phyloP scores from a whole-genome alignment of 2,797 vertebrate genomes.

The Melanogrammus aeglefinus region DNA sequence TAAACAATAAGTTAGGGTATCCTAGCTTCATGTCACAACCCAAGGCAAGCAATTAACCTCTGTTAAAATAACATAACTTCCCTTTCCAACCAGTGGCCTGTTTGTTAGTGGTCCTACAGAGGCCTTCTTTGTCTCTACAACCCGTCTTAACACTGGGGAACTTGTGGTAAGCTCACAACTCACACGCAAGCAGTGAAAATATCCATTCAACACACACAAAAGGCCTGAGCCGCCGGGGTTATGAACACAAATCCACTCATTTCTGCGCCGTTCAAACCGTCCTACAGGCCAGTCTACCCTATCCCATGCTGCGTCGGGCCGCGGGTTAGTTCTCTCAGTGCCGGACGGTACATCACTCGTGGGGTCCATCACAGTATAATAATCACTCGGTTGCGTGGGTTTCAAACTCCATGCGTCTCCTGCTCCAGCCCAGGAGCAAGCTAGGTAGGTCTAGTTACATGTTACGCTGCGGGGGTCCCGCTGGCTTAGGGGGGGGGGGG shows the following conservation, averaged over 20 bases:
- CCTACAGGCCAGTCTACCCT: slow-evolving; percentile 9
- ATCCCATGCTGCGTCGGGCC: slow-evolving; percentile 45
- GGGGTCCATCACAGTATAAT: neutral
- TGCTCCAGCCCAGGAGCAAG: neutral
- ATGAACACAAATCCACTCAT: neutral
- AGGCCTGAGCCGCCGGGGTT: neutral
- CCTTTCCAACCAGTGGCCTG: neutral
- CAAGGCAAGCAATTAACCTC: neutral
- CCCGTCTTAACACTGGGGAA: slow-evolving; percentile 39
- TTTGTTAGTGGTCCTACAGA: slow-evolving; percentile 14
- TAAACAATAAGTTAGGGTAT: slow-evolving; percentile 2
- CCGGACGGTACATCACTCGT: neutral
- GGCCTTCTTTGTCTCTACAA: neutral
- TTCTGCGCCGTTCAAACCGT: neutral
- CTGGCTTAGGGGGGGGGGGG: slow-evolving; percentile 33
- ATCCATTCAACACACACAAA: neutral
- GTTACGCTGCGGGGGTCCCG: slow-evolving; percentile 53
- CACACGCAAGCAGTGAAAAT: slow-evolving; percentile 63
- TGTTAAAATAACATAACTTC: neutral
- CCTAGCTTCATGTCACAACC: slow-evolving; percentile 3
- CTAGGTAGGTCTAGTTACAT: slow-evolving; percentile 53
- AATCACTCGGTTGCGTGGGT: slow-evolving; percentile 33
- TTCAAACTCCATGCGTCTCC: slow-evolving; percentile 63
- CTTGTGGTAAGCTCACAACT: slow-evolving; percentile 12
- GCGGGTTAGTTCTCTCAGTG: slow-evolving; percentile 54